Evolutionary conservation across 2,113 vertebrate species (phyloP).

Genomic region (Seriola dumerili): DNA sequence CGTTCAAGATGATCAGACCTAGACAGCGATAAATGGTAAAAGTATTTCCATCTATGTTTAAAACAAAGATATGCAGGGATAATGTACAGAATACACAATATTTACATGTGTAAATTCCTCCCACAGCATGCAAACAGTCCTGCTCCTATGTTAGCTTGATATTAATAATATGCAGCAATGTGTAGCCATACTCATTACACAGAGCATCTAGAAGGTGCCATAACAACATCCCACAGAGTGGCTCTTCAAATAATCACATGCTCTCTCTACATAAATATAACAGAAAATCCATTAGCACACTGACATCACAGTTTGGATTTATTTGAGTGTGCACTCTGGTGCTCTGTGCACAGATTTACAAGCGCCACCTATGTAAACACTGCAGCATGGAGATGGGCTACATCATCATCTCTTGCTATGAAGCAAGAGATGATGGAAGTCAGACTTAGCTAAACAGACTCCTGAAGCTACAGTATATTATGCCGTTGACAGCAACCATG

Average conservation of each 20-base stretch:
- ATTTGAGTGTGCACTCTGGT: slow-evolving; percentile 2
- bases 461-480: slow-evolving; percentile 39
- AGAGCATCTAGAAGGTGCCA: slow-evolving; percentile 4
- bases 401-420: slow-evolving; percentile 39
- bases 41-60: neutral
- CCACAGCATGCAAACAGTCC: neutral
- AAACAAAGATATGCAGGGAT: neutral
- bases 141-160: neutral
- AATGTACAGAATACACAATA: neutral
- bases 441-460: slow-evolving; percentile 31
- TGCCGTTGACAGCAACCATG: slow-evolving; percentile 17
- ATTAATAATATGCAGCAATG: neutral
- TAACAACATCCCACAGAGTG: neutral
- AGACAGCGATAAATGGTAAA: neutral
- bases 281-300: slow-evolving; percentile 23
- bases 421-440: slow-evolving; percentile 32
- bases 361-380: slow-evolving; percentile 33
- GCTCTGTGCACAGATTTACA: slow-evolving; percentile 11
- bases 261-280: slow-evolving; percentile 22
- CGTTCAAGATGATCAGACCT: slow-evolving; percentile 96
- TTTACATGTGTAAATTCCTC: neutral
- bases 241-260: slow-evolving; percentile 24
- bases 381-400: slow-evolving; percentile 20
- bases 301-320: slow-evolving; percentile 22
- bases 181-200: neutral